These are phyloP conservation scores for Tenthredo distinguenda DNA, from an alignment of 2,888 invertebrate genomes.

Conservation along the genomic window DNA sequence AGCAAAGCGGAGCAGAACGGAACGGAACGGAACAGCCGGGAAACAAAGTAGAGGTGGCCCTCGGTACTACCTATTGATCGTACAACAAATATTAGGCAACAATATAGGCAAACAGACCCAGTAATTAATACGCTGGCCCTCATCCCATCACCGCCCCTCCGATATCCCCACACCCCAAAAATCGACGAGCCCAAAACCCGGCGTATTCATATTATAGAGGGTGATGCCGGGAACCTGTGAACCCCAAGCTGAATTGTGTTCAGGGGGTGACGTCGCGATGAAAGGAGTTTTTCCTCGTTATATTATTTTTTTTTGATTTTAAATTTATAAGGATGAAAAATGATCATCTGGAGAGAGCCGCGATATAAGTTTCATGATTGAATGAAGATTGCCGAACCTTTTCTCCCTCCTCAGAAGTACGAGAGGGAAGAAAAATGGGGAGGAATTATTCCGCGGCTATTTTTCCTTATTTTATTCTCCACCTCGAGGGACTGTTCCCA, in stretches of 20 bases:
- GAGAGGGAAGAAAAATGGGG: neutral
- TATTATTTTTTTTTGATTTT: neutral
- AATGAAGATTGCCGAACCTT: neutral
- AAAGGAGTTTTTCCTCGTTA: neutral
- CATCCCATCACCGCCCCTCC: conserved; percentile 39
- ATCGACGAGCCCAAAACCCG: conserved; percentile 42
- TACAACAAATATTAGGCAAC: conserved; percentile 67
- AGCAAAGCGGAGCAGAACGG: conserved; percentile 21
- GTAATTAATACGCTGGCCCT: conserved; percentile 65
- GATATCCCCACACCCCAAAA: neutral
- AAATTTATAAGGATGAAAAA: neutral
- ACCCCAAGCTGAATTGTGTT: conserved; percentile 28
- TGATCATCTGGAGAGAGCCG: neutral
- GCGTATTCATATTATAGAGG: conserved; percentile 47
- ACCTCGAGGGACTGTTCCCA: neutral
- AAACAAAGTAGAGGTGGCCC: conserved; percentile 37
- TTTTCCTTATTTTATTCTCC: neutral
- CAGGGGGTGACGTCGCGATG: conserved; percentile 6
- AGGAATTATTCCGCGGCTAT: neutral
- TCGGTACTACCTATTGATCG: conserved; percentile 64
- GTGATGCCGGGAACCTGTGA: conserved; percentile 28
- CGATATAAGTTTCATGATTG: neutral
- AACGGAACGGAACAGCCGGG: neutral
- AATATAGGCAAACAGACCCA: conserved; percentile 64
- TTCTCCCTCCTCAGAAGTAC: neutral